Percentiles rank a stretch among this genome's conserved stretches.
Conservation (phyloP, 2,113 vertebrate genomes). For the Cinclus mexicanus region DNA sequence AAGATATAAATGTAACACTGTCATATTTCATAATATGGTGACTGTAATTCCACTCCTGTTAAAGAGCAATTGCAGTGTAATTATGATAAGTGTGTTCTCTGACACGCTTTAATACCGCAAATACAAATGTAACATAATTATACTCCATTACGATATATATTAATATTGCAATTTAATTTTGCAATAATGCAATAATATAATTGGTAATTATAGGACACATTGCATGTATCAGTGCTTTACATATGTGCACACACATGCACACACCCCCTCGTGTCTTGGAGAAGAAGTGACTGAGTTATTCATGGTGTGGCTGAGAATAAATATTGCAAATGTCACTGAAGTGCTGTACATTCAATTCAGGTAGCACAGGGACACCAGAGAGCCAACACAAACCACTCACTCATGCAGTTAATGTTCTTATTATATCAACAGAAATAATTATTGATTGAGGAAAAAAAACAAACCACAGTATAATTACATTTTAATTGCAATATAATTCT, state of each 20-base stretch:
- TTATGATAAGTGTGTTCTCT: constrained; percentile 55
- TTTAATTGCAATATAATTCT: constrained; percentile 64
- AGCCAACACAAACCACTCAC: background rate
- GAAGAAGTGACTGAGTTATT: background rate
- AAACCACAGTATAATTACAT: constrained; percentile 25
- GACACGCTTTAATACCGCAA: constrained; percentile 43
- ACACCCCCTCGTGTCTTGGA: background rate
- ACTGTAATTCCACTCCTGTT: constrained; percentile 43
- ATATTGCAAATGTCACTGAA: background rate
- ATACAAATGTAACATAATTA: constrained; percentile 50
- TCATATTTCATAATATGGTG: constrained; percentile 31
- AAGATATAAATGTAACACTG: background rate
- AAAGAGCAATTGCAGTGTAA: constrained; percentile 55
- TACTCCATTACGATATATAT: background rate
- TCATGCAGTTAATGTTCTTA: constrained; percentile 30
- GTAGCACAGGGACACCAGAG: background rate
- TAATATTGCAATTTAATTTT: constrained; percentile 18
- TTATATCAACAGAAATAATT: constrained; percentile 54
- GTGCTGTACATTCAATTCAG: background rate
- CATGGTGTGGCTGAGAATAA: background rate
- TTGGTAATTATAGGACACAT: background rate
- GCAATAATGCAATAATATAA: background rate
- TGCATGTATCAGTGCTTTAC: background rate
- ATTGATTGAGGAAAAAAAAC: constrained; percentile 15
- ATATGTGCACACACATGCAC: background rate